These are phyloP conservation scores for Hyla sarda DNA, from an alignment of 2,113 vertebrate genomes.

Conservation along the genomic window DNA sequence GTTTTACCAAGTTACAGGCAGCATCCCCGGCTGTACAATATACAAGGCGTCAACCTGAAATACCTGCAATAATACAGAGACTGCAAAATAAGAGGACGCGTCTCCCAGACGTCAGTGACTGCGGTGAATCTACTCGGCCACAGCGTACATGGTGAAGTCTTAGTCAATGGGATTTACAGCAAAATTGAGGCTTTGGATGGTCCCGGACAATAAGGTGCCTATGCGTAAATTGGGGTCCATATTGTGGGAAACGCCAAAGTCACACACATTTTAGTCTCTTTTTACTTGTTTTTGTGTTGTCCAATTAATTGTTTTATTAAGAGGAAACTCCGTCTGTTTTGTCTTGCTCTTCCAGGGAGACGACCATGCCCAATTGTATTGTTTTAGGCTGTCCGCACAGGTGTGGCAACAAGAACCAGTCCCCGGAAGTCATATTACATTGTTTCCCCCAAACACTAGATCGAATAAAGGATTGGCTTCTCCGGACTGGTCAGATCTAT, in stretches of 20 bases:
- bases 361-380: neutral
- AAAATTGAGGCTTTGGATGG: too few species aligned
- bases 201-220: too few species aligned
- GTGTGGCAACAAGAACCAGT: neutral
- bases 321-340: neutral
- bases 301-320: neutral
- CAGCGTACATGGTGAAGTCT: too few species aligned
- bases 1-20: neutral
- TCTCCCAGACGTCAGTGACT: too few species aligned
- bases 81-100: too few species aligned
- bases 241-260: neutral
- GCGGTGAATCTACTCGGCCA: too few species aligned
- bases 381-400: neutral
- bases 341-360: neutral
- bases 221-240: neutral
- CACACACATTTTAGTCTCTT: neutral
- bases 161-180: too few species aligned
- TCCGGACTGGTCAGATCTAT: neutral
- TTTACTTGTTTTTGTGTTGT: neutral
- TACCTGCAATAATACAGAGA: too few species aligned
- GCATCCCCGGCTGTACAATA: neutral
- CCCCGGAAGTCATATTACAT: neutral
- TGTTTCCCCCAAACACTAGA: neutral
- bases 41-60: too few species aligned
- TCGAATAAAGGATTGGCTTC: neutral